Percentiles rank a stretch among this genome's conserved stretches.
Evolutionary conservation across 2,797 vertebrate species (phyloP).

Genomic region (Balearica regulorum): DNA sequence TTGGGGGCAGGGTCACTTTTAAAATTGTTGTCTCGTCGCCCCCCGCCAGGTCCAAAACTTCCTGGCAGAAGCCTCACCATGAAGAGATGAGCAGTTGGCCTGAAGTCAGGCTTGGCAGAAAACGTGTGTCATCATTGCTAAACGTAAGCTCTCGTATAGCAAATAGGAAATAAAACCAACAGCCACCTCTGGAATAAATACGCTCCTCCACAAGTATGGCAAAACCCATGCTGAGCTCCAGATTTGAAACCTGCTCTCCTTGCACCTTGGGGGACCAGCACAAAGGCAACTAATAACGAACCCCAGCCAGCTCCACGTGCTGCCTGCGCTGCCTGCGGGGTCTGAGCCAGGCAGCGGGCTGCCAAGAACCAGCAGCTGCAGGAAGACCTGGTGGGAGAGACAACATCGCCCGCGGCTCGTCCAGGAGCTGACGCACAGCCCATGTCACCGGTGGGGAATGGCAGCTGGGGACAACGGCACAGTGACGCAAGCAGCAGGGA

Average conservation of each 20-base stretch:
- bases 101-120: not conserved
- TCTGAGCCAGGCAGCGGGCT: not conserved
- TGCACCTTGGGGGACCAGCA: not conserved
- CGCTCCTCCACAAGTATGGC: not conserved
- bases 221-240: not conserved
- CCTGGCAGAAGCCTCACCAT: not conserved
- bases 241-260: not conserved
- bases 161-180: not conserved
- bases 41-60: not conserved
- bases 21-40: not conserved
- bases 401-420: accelerated
- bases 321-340: not conserved
- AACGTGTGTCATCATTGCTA: not conserved
- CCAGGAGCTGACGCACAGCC: not conserved
- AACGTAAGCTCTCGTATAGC: not conserved
- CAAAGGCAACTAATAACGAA: not conserved
- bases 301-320: not conserved
- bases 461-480: not conserved
- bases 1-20: not conserved
- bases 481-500: not conserved
- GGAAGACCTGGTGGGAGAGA: not conserved
- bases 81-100: not conserved
- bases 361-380: not conserved
- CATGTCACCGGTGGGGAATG: accelerated
- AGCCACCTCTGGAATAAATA: not conserved